Base-by-base conservation (phyloP, 2,113 vertebrate genomes). In the Alouatta palliata region DNA sequence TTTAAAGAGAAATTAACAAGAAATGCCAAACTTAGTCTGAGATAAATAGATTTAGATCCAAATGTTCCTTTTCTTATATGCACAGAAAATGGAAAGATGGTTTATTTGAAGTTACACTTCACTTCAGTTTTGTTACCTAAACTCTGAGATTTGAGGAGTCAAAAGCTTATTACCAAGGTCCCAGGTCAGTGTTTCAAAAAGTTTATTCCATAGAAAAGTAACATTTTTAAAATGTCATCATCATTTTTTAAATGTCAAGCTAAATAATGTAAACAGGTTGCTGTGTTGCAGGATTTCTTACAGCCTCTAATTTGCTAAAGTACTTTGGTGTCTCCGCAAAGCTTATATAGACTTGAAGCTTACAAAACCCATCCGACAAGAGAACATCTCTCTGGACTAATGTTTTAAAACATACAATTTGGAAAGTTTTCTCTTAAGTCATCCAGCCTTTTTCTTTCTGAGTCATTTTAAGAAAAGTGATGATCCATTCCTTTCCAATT, bases 381-480 rank as follows among this genome's bases (percentile, higher is more conserved):
- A 90, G 61, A 87, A 92, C 9, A 61, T 73, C 14, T 73, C 70
- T 71, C 19, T 86, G 47, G 58, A 83, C 21, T 54, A 17, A 56
- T 86, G 27, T 85, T 86, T 93, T 66, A 61, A 94, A 93, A 66
- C 32, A 58, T 12, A 81, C 9, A 77, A 19, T 66, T 95, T 47
- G 37, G 58, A 81, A 96, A 94, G 86, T 75, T 80, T n/a, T 61
- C 21, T 90, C 52, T 83, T 43, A 70, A 58, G 25, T 94, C n/a
- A 75, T 58, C 73, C 25, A 52, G 37, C 0, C 16, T 91, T 84
- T 87, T 35, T 73, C 52, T 20, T 92, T 83, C 40, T 17, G 0
- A 35, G 20, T 32, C 13, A 14, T 58, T 54, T 84, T 87, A 64
- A 77, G 35, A 23, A 91, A 92, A 43, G 6, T 35, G 43, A 16